A percentile compares a stretch with the other conserved stretches of the same genome.
Evolutionary conservation across 2,888 invertebrate genomes (phyloP).

Genomic region (Tenthredo notha): DNA sequence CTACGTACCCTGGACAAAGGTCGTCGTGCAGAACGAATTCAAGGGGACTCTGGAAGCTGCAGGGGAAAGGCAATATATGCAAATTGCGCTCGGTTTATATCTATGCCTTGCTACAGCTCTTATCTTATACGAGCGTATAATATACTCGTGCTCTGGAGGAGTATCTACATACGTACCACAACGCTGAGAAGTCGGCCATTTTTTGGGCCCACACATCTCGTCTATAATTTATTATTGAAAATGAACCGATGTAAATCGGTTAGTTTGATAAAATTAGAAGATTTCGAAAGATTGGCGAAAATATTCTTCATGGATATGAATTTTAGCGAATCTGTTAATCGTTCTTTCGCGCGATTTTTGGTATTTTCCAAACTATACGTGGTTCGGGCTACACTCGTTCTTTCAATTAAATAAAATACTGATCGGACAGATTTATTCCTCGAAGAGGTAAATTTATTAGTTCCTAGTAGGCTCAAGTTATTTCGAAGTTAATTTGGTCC

Average conservation of each 20-base stretch:
- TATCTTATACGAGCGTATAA: conserved; percentile 46
- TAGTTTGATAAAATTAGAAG: background rate
- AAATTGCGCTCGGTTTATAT: conserved; percentile 67
- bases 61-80: conserved; percentile 72
- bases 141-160: conserved; percentile 21
- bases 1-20: conserved; percentile 71
- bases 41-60: conserved; percentile 69
- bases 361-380: background rate
- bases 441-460: conserved; percentile 57
- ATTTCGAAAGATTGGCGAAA: background rate
- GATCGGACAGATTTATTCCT: conserved; percentile 51
- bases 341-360: background rate
- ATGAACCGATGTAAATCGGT: background rate
- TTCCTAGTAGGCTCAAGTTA: conserved; percentile 61
- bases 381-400: conserved; percentile 19
- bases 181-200: background rate
- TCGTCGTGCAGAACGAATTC: conserved; percentile 76
- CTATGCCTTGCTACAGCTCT: conserved; percentile 7
- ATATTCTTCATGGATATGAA: background rate
- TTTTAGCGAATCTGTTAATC: background rate
- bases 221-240: background rate
- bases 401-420: conserved; percentile 51
- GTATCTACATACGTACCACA: background rate
- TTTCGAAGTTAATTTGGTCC: conserved; percentile 72
- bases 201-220: background rate